Evolutionary conservation across 2,113 vertebrate species (phyloP).

Genomic region (Aix galericulata): DNA sequence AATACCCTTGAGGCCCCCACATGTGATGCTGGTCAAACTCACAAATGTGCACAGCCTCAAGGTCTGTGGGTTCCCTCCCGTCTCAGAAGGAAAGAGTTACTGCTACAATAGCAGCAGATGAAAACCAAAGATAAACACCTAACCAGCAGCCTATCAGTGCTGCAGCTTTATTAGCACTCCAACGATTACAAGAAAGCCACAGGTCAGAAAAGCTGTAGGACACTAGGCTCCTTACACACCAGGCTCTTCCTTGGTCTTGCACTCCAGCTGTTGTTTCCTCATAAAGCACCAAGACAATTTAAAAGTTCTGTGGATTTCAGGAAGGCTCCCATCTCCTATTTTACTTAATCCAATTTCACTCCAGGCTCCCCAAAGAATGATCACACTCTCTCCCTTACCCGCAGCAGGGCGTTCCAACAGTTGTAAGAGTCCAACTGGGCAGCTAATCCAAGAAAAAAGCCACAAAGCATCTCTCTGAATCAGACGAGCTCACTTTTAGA

Average conservation of each 20-base stretch:
- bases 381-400: not conserved
- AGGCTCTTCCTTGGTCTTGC: not conserved
- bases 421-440: not conserved
- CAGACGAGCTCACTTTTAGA: not conserved
- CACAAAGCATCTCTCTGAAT: not conserved
- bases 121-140: not conserved
- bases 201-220: not conserved
- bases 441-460: not conserved
- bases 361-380: not conserved
- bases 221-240: not conserved
- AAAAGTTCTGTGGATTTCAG: not conserved
- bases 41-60: not conserved
- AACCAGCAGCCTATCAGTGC: rapidly evolving
- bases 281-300: not conserved
- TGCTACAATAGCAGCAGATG: not conserved
- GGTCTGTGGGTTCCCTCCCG: not conserved
- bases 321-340: not conserved
- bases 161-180: not conserved
- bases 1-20: not conserved
- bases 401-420: not conserved
- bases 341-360: not conserved
- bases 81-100: not conserved
- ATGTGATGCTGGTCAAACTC: not conserved
- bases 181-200: not conserved
- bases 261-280: not conserved